Evolutionary conservation across 2,888 invertebrate genomes (phyloP).

Genomic region (Synanthedon myopaeformis): DNA sequence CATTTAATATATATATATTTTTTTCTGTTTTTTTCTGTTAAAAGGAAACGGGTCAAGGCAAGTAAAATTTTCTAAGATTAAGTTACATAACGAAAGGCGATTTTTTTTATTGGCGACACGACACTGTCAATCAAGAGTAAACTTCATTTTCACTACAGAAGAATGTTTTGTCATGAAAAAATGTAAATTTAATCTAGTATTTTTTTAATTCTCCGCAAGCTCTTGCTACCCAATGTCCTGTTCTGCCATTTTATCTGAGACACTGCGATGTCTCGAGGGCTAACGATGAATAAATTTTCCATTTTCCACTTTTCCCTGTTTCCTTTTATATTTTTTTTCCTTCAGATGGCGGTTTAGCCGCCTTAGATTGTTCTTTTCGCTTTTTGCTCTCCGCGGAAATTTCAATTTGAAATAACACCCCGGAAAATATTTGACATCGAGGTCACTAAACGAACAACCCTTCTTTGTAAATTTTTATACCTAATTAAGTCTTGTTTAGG

Average conservation of each 20-base stretch:
- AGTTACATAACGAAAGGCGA: too few species aligned
- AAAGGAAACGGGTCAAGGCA: too few species aligned
- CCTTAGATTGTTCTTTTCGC: constrained; percentile 10
- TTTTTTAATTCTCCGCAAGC: constrained; percentile 23
- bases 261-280: constrained; percentile 17
- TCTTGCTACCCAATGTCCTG: constrained; percentile 20
- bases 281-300: constrained; percentile 43
- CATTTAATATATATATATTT: too few species aligned
- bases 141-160: too few species aligned
- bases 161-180: not conserved
- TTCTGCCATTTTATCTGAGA: constrained; percentile 11
- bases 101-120: too few species aligned
- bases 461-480: not conserved
- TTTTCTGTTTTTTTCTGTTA: too few species aligned
- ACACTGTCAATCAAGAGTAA: too few species aligned
- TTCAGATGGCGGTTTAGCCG: constrained; percentile 15
- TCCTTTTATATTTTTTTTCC: constrained; percentile 14
- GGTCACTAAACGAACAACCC: not conserved
- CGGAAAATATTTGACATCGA: not conserved
- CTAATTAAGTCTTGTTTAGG: too few species aligned
- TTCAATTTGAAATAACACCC: constrained; percentile 13
- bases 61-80: too few species aligned
- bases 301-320: constrained; percentile 21
- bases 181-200: not conserved
- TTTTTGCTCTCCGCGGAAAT: constrained; percentile 18